Conservation (phyloP, 2,888 invertebrate species). For the Euphydryas editha region DNA sequence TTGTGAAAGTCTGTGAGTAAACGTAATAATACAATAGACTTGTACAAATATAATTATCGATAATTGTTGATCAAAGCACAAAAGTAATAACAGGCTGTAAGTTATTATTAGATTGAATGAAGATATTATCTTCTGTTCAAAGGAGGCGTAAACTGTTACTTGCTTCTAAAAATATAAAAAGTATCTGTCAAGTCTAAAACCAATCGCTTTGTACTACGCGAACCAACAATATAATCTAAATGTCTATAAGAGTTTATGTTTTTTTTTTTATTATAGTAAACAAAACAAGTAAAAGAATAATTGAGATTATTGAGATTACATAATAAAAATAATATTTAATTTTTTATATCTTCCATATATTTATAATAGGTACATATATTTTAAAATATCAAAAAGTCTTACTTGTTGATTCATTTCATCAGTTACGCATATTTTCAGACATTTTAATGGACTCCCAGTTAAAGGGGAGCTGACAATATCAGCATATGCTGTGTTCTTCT, state of each 20-base stretch:
- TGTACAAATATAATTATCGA: constrained; percentile 51
- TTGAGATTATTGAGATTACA: no score
- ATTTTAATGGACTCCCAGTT: constrained; percentile 93
- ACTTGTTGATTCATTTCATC: no score
- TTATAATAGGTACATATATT: no score
- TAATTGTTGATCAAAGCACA: constrained; percentile 43
- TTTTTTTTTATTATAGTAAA: no score
- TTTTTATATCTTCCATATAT: no score
- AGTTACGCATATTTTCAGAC: constrained; percentile 73
- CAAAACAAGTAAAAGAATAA: no score
- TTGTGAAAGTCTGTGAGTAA: neutral
- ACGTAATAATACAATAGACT: constrained; percentile 36
- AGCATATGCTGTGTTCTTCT: constrained; percentile 92
- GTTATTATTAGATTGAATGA: constrained; percentile 41
- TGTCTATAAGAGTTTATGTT: no score
- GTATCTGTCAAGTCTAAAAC: neutral
- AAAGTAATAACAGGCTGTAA: constrained; percentile 44
- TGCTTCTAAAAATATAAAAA: neutral
- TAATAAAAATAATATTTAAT: no score
- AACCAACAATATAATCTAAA: no score
- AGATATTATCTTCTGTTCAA: neutral
- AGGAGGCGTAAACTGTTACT: constrained; percentile 4
- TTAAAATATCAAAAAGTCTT: no score
- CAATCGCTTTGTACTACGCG: neutral
- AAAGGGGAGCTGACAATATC: constrained; percentile 93